Evolutionary conservation across 2,888 invertebrate genomes (phyloP).

Genomic region (Caenorhabditis sinica): DNA sequence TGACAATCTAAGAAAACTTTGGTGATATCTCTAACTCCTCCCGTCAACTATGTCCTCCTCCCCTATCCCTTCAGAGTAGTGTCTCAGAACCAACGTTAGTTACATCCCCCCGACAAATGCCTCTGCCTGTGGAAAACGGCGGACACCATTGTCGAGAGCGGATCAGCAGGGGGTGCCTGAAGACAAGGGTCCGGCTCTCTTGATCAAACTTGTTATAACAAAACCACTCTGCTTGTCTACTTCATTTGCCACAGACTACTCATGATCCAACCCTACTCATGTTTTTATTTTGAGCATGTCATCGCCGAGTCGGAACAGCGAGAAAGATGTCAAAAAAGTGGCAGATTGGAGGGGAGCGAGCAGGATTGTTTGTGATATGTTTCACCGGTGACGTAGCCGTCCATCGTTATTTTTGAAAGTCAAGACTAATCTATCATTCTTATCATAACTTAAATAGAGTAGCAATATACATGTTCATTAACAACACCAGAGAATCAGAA

Average conservation of each 20-base stretch:
- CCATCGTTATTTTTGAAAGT: conserved; percentile 23
- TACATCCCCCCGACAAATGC: conserved; percentile 64
- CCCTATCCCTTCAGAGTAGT: conserved; percentile 9
- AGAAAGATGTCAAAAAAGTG: conserved; percentile 53
- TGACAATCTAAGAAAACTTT: conserved; percentile 28
- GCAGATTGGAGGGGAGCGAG: conserved; percentile 41
- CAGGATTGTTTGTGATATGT: conserved; percentile 49
- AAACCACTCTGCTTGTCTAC: conserved; percentile 1
- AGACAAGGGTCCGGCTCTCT: conserved; percentile 2
- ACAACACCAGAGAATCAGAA: neutral
- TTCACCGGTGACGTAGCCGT: conserved; percentile 43
- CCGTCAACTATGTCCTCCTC: conserved; percentile 33
- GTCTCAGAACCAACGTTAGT: conserved; percentile 56
- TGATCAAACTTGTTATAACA: conserved; percentile 63
- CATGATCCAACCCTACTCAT: conserved; percentile 25
- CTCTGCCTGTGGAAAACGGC: conserved; percentile 37
- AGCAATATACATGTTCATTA: too few species aligned
- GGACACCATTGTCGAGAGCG: conserved; percentile 43
- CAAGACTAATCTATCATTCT: conserved; percentile 7
- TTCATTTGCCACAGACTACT: conserved; percentile 1
- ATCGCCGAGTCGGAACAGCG: conserved; percentile 33
- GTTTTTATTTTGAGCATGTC: conserved; percentile 59
- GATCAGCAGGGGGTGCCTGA: too few species aligned
- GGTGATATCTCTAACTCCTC: conserved; percentile 29
- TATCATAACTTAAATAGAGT: neutral